These are phyloP conservation scores for Lithophane socia DNA, from an alignment of 2,888 invertebrate genomes.

Conservation along the genomic window DNA sequence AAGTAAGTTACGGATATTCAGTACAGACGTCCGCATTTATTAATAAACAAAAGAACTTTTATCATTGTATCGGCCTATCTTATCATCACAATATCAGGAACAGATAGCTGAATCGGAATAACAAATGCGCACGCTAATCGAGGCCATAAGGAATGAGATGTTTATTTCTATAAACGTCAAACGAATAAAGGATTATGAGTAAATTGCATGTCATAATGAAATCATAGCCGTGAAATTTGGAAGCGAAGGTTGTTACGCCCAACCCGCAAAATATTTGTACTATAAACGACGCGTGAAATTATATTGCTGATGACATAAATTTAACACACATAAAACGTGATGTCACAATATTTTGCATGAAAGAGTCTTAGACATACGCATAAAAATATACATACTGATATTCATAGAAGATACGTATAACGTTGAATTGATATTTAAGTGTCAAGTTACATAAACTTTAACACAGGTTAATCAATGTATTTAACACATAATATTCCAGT, in stretches of 20 bases:
- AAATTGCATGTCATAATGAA: constrained; percentile 71
- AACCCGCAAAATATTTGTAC: constrained; percentile 64
- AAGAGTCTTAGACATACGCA: constrained; percentile 1
- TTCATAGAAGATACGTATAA: background rate
- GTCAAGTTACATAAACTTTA: constrained; percentile 9
- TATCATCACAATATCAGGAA: constrained; percentile 48
- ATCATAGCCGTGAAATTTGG: constrained; percentile 71
- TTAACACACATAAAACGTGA: constrained; percentile 24
- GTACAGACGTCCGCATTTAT: constrained; percentile 25
- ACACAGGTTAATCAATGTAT: constrained; percentile 14
- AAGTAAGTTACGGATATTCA: constrained; percentile 4
- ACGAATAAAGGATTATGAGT: constrained; percentile 65
- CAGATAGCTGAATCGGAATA: constrained; percentile 41
- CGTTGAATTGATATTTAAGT: constrained; percentile 5
- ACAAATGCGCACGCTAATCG: constrained; percentile 21
- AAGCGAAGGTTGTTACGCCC: constrained; percentile 65
- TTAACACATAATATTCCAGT: constrained; percentile 32
- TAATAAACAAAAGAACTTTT: constrained; percentile 33
- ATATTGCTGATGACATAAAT: constrained; percentile 61
- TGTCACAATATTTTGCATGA: constrained; percentile 18
- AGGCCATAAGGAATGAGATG: constrained; percentile 41
- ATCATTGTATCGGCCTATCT: constrained; percentile 41
- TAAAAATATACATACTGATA: constrained; percentile 16
- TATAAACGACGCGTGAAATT: constrained; percentile 70
- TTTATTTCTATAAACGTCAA: constrained; percentile 57